Percentiles rank a stretch among this genome's conserved stretches.
Conservation (phyloP, 2,113 vertebrate species). For the Gila orcuttii region DNA sequence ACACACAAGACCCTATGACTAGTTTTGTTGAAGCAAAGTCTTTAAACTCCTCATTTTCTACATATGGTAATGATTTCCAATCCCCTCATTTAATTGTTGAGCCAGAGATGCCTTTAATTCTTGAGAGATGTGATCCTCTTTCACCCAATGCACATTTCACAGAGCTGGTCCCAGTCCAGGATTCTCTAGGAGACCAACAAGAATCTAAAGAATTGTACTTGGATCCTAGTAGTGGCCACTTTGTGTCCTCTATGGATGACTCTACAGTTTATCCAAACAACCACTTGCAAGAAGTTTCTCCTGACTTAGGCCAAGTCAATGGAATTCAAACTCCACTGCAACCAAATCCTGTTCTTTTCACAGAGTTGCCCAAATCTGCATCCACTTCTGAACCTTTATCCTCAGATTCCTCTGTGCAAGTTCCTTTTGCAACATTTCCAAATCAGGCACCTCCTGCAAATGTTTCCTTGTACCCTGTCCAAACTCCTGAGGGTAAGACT, state of each 20-base stretch:
- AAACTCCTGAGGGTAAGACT: constrained; percentile 60
- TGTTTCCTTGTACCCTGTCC: constrained; percentile 70
- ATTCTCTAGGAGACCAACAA: constrained; percentile 49
- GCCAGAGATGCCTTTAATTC: constrained; percentile 62
- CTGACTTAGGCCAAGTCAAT: constrained; percentile 51
- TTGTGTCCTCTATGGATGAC: constrained; percentile 63
- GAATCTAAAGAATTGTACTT: constrained; percentile 63
- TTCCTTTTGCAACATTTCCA: constrained; percentile 57
- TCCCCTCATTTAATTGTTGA: constrained; percentile 59
- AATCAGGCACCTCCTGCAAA: constrained; percentile 62
- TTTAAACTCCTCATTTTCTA: constrained; percentile 54
- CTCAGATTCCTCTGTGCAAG: constrained; percentile 55
- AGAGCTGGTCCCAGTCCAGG: constrained; percentile 64
- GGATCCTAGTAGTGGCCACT: constrained; percentile 63
- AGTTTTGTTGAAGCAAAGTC: constrained; percentile 61
- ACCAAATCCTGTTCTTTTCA: constrained; percentile 56
- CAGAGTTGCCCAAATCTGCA: constrained; percentile 57
- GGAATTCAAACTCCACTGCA: constrained; percentile 58
- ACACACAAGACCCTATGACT: constrained; percentile 45
- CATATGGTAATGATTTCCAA: constrained; percentile 51
- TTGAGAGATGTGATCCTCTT: constrained; percentile 66
- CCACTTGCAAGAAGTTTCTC: constrained; percentile 48
- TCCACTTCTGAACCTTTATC: constrained; percentile 61
- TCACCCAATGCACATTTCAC: constrained; percentile 62
- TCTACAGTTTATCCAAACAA: constrained; percentile 62